Percentiles rank a stretch among this genome's conserved stretches.
These are phyloP conservation scores for Platysteira castanea DNA, from an alignment of 2,113 vertebrate genomes.

Conservation along the genomic window DNA sequence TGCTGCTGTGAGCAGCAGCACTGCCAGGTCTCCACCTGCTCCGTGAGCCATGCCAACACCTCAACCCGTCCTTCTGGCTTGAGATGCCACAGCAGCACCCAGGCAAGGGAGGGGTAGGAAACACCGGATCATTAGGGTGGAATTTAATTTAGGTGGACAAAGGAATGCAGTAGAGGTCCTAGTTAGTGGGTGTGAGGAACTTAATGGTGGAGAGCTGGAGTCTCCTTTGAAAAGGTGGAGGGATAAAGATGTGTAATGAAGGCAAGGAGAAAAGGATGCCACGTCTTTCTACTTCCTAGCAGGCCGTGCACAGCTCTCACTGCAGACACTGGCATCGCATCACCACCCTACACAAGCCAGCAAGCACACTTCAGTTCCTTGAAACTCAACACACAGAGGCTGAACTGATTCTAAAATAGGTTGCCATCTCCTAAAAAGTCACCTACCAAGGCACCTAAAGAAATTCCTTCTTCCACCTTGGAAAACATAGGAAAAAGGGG, in stretches of 20 bases:
- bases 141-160: slow-evolving; percentile 47
- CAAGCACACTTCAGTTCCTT: background rate
- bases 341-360: background rate
- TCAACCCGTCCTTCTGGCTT: slow-evolving; percentile 46
- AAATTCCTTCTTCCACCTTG: background rate
- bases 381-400: background rate
- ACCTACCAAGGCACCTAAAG: background rate
- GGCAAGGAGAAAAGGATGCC: background rate
- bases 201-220: background rate
- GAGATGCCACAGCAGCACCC: background rate
- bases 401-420: background rate
- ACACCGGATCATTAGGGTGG: background rate
- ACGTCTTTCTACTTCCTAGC: background rate
- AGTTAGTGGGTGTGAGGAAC: background rate
- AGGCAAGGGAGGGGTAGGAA: slow-evolving; percentile 52
- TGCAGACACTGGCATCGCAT: background rate
- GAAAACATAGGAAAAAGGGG: background rate
- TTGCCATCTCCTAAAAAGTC: background rate
- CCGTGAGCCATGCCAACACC: background rate
- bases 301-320: background rate
- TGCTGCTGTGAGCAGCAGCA: background rate
- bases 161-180: slow-evolving; percentile 25
- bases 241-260: background rate
- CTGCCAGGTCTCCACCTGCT: slow-evolving; percentile 31
- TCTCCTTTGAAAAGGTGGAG: background rate